These are phyloP conservation scores for Xyrichtys novacula DNA, from an alignment of 2,797 vertebrate species.

Conservation along the genomic window DNA sequence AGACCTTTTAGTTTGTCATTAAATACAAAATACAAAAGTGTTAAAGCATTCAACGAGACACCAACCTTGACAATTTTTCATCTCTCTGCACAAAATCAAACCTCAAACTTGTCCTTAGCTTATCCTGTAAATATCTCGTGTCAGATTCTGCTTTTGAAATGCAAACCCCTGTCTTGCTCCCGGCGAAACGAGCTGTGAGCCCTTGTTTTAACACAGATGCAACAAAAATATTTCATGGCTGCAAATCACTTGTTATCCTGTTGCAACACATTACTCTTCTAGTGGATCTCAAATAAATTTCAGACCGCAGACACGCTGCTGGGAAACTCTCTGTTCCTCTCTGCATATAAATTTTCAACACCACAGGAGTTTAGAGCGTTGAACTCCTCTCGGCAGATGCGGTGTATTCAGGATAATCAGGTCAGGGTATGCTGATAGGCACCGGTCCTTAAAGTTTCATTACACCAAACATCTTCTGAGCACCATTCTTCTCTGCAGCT, in stretches of 20 bases:
- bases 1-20: no score
- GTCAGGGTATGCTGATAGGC: slow-evolving; percentile 37
- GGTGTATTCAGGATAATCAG: slow-evolving; percentile 53
- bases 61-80: not conserved
- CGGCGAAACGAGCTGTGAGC: slow-evolving; percentile 50
- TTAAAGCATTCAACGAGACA: no score
- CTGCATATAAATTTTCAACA: slow-evolving; percentile 53
- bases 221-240: slow-evolving; percentile 53
- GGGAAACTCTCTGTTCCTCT: slow-evolving; percentile 48
- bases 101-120: slow-evolving; percentile 6
- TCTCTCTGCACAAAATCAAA: slow-evolving; percentile 6
- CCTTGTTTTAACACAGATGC: slow-evolving; percentile 55
- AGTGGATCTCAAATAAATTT: slow-evolving; percentile 59
- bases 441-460: slow-evolving; percentile 62
- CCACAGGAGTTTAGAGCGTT: slow-evolving; percentile 32
- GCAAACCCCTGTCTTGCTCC: slow-evolving; percentile 35
- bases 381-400: slow-evolving; percentile 41
- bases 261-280: slow-evolving; percentile 54
- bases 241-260: slow-evolving; percentile 67
- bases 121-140: slow-evolving; percentile 33
- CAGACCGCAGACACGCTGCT: slow-evolving; percentile 48
- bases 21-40: no score
- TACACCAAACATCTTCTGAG: slow-evolving; percentile 40
- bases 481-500: slow-evolving; percentile 37
- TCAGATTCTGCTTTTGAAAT: slow-evolving; percentile 42